A percentile compares a stretch with the other conserved stretches of the same genome.
phyloP scores from a whole-genome alignment of 2,797 vertebrate species.

The Mormyrus proboscirostris region DNA sequence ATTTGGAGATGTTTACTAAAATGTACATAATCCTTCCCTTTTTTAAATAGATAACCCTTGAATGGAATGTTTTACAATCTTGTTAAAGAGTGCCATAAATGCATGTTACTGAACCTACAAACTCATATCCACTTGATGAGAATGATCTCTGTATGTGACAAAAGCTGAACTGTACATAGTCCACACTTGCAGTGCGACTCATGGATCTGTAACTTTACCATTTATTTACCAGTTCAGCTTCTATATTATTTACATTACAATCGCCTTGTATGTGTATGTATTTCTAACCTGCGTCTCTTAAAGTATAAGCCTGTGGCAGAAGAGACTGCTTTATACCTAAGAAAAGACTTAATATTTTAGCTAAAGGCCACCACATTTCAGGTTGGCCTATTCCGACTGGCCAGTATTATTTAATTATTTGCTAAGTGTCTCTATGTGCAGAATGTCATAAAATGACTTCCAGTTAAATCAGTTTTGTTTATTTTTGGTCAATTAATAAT shows the following conservation, averaged over 20 bases:
- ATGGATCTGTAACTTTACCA: not conserved
- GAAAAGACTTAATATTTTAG: not conserved
- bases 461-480: not conserved
- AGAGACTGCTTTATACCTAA: not conserved
- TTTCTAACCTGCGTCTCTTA: not conserved
- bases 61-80: conserved; percentile 15
- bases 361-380: not conserved
- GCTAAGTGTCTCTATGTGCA: not conserved
- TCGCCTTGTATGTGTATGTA: not conserved
- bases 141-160: not conserved
- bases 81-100: conserved; percentile 10
- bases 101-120: conserved; percentile 8
- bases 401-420: not conserved
- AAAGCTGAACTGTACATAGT: conserved; percentile 6
- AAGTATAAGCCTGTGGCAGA: conserved; percentile 2
- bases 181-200: not conserved
- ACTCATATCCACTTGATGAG: not conserved
- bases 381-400: not conserved
- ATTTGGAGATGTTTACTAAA: not conserved
- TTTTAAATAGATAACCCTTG: not conserved
- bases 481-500: not conserved
- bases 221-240: conserved; percentile 12
- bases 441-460: not conserved
- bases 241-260: not conserved
- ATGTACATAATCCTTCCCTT: not conserved